These are phyloP conservation scores for Globicephala melas DNA, from an alignment of 2,113 vertebrate species.

Conservation along the genomic window DNA sequence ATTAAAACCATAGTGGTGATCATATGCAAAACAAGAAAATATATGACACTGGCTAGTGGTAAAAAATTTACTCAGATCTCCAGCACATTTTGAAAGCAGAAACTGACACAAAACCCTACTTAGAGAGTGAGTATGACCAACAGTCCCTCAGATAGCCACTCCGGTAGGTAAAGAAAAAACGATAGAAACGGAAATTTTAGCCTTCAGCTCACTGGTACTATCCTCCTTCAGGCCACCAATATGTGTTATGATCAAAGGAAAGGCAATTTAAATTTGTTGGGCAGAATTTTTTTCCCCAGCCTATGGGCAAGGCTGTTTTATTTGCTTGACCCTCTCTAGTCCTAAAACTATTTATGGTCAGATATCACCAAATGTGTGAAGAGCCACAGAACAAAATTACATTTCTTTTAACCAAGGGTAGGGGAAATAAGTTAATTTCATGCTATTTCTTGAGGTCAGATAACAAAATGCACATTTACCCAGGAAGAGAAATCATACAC, in stretches of 20 bases:
- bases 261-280: conserved; percentile 74
- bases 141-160: conserved; percentile 40
- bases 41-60: neutral
- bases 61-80: neutral
- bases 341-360: conserved; percentile 76
- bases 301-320: conserved; percentile 68
- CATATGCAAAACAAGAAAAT: conserved; percentile 5
- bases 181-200: conserved; percentile 65
- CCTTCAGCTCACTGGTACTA: conserved; percentile 40
- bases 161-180: conserved; percentile 4
- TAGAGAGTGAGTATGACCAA: conserved; percentile 23
- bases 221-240: conserved; percentile 62
- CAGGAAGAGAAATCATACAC: conserved; percentile 58
- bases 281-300: conserved; percentile 44
- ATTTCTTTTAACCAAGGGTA: conserved; percentile 74
- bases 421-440: conserved; percentile 75
- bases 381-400: conserved; percentile 71
- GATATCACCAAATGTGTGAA: conserved; percentile 71
- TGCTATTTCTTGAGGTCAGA: conserved; percentile 69
- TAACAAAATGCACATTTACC: conserved; percentile 72
- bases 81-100: conserved; percentile 14
- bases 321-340: conserved; percentile 71
- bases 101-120: neutral
- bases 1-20: neutral
- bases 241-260: conserved; percentile 68